A percentile compares a stretch with the other conserved stretches of the same genome.
Evolutionary conservation across 37 sponge, comb jelly and placozoan species (phyloP).

Genomic region (Oscarella lobularis): DNA sequence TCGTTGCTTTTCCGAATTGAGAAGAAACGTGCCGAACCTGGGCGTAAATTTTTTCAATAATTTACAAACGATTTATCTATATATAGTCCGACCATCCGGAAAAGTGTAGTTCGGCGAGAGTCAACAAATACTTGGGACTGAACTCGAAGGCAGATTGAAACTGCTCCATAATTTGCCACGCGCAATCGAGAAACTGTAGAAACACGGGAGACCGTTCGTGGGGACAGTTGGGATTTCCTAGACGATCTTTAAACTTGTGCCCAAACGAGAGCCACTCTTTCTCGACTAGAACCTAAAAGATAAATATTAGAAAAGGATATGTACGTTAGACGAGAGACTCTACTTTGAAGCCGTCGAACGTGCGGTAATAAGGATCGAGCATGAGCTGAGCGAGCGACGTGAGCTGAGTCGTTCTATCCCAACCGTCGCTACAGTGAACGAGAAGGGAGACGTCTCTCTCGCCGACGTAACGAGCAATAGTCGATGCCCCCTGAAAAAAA

Average conservation of each 20-base stretch:
- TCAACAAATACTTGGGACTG: constrained; percentile 45
- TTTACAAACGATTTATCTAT: too few relatives aligned
- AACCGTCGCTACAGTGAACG: constrained; percentile 98
- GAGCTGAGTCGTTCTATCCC: constrained; percentile 97
- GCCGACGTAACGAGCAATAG: constrained; percentile 60
- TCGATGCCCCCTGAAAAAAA: constrained; percentile 38
- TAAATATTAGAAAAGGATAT: background rate
- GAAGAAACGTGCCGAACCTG: background rate
- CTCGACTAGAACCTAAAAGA: constrained; percentile 67
- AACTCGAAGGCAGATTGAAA: constrained; percentile 84
- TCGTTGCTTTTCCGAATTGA: constrained; percentile 34
- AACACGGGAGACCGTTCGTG: constrained; percentile 94
- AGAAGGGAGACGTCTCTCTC: constrained; percentile 46
- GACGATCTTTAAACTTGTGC: constrained; percentile 85
- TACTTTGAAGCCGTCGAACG: constrained; percentile 72
- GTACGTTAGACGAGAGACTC: background rate
- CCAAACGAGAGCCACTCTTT: constrained; percentile 99
- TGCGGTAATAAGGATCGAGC: constrained; percentile 88
- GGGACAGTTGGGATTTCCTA: constrained; percentile 64
- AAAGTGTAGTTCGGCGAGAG: constrained; percentile 73
- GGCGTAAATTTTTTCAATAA: constrained; percentile 3
- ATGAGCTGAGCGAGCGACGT: constrained; percentile 79
- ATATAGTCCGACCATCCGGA: constrained; percentile 79
- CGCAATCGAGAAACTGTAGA: constrained; percentile 93
- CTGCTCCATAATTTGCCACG: constrained; percentile 69